Conservation (phyloP, 1,140 invertebrate species). For the Zaprionus ornatus region DNA sequence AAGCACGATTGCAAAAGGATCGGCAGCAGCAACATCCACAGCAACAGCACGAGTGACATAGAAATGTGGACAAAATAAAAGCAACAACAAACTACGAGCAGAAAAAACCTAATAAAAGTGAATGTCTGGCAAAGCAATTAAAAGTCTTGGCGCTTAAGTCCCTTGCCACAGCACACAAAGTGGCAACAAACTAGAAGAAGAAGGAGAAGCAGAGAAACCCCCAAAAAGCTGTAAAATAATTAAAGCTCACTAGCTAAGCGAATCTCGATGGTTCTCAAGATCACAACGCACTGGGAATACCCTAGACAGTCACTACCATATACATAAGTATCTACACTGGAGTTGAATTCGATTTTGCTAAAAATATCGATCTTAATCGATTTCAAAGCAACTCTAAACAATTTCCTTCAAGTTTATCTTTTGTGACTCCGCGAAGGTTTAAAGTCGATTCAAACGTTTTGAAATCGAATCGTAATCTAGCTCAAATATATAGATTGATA, state of each 20-base stretch:
- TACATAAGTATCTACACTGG: too few relatives aligned
- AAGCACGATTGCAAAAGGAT: slow-evolving; percentile 64
- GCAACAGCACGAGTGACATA: slow-evolving; percentile 28
- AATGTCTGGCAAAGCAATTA: slow-evolving; percentile 51
- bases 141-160: slow-evolving; percentile 36
- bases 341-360: too few relatives aligned
- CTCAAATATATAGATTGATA: too few relatives aligned
- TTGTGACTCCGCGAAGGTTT: too few relatives aligned
- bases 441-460: too few relatives aligned
- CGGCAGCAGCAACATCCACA: slow-evolving; percentile 4
- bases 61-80: slow-evolving; percentile 8
- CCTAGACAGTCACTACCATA: background rate
- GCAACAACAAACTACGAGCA: background rate
- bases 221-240: slow-evolving; percentile 35
- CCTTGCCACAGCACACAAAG: slow-evolving; percentile 28
- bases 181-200: background rate
- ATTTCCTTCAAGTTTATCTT: too few relatives aligned
- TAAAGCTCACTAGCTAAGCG: slow-evolving; percentile 25
- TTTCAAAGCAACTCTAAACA: too few relatives aligned
- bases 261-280: background rate
- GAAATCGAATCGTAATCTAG: too few relatives aligned
- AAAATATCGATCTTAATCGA: too few relatives aligned
- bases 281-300: background rate
- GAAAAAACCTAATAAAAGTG: slow-evolving; percentile 29
- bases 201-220: slow-evolving; percentile 6